Base-by-base conservation (phyloP, 2,888 invertebrate genomes). In the Brachyptera putata region DNA sequence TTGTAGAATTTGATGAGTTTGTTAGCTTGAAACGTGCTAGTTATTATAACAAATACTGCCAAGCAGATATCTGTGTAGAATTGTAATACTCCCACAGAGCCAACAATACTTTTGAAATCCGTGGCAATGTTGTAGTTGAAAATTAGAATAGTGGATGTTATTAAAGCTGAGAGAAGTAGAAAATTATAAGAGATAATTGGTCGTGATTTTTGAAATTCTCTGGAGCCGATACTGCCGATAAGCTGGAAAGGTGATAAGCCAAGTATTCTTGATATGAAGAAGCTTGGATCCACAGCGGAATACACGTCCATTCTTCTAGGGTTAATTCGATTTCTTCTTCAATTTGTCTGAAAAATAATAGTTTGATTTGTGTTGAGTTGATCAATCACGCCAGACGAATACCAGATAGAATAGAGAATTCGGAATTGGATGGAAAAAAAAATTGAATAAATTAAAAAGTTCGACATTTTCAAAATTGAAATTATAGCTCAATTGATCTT, bases 221-320 rank as follows among this genome's bases (percentile, higher is more conserved):
- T 2, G 49, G 25, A 30, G 3, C 49, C 49, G 49, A 26, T 5
- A 3, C 50, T 30, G 49, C 49, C 49, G 13, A 30, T 14, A 1
- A 50, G 30, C 3, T 24, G 4, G 16, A 9, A 26, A 5, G 49
- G 49, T 9, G 49, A 13, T 30, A 50, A 26, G 14, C 49, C 49
- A 7, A 50, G 14, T 2, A 50, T 49, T 7, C 26, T 24, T 2
- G 49, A 50, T 14, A 26, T 16, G 49, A 30, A 50, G 14, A 50
- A 25, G 14, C 7, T 2, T 11, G 49, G 49, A 49, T 11, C 26
- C 30, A 50, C 14, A 25, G 18, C 49, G 4, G 49, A 50, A 30
- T 50, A 50, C 26, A 26, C 26, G 16, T 50, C 49, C 49, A 50
- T 50, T 13, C n/a, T 50, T 9, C 7, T 3, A 41, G 41, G n/a